Base-by-base conservation (phyloP, 2,888 invertebrate genomes). In the Apoda limacodes region DNA sequence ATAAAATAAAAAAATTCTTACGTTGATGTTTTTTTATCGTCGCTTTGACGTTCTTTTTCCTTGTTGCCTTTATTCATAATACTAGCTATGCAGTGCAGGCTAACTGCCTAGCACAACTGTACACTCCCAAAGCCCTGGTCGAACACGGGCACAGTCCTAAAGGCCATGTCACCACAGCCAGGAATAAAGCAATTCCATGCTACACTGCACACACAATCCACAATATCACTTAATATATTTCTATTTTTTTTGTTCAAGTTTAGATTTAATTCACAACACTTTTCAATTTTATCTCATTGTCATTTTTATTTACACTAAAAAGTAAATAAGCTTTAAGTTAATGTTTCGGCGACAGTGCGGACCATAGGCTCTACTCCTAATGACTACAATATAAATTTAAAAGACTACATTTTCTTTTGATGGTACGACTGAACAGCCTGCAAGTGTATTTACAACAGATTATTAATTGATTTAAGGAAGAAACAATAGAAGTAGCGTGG, bases 51-150 rank as follows among this genome's bases (percentile, higher is more conserved):
- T 66, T 82, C 82, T 58, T 82, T 80, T 39, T 80, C 78, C 60
- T 80, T 75, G 62, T 59, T 78, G 61, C 67, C 67, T 46, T 78
- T 81, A 66, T 81, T 80, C 82, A 82, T 81, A 70, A 69, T 81
- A 70, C 59, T 63, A 64, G 60, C 54, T 60, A 56, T 60, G 57
- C 50, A 56, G 75, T 71, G 71, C 75, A 68, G 76, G 81, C 74
- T 34, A 52, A 52, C 54, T 56, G 68, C 70, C 76, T 60, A 55
- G 67, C 80, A 71, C 78, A 52, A 55, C 59, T 47, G 58, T 57
- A 74, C 71, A 72, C 71, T 72, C 68, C 72, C 65, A 54, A 65
- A 70, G 74, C 71, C 72, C 70, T 60, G 67, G 57, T 65, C 60
- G 59, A 52, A 53, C 56, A 52, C 48, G 57, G 66, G 66, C 61